phyloP scores from a whole-genome alignment of 2,888 invertebrate genomes.

The Lucinisca nassula region DNA sequence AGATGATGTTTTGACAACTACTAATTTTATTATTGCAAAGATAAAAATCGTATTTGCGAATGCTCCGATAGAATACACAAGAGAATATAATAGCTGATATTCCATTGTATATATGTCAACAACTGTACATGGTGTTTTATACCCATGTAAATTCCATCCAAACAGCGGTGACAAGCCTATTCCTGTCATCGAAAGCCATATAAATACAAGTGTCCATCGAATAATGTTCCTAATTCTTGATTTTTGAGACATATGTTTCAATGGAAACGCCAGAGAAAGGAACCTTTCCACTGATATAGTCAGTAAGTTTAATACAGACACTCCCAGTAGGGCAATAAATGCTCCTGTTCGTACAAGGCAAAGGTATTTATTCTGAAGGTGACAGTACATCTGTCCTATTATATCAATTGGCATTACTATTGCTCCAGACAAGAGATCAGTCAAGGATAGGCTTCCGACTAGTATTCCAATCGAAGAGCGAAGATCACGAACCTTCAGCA shows the following conservation, averaged over 20 bases:
- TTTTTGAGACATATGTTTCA: constrained; percentile 33
- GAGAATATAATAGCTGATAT: neutral
- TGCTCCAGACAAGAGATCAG: neutral
- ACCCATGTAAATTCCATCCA: neutral
- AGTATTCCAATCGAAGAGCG: neutral
- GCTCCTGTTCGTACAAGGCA: neutral
- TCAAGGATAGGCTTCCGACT: neutral
- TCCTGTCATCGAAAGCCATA: neutral
- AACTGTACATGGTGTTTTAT: neutral
- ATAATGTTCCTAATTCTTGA: neutral
- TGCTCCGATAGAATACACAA: neutral
- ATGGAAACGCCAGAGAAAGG: constrained; percentile 28
- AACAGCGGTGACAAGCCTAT: neutral
- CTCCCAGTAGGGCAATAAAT: neutral
- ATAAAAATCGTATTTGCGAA: neutral
- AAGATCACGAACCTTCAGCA: neutral
- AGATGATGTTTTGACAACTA: neutral
- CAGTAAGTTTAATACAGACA: neutral
- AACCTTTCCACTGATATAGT: neutral
- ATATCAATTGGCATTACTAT: neutral
- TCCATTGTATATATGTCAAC: neutral
- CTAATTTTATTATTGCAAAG: neutral
- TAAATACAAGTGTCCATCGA: neutral
- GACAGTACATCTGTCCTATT: neutral
- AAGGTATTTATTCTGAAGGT: neutral